Evolutionary conservation across 2,888 invertebrate genomes (phyloP).

Genomic region (Mythimna lalbum): DNA sequence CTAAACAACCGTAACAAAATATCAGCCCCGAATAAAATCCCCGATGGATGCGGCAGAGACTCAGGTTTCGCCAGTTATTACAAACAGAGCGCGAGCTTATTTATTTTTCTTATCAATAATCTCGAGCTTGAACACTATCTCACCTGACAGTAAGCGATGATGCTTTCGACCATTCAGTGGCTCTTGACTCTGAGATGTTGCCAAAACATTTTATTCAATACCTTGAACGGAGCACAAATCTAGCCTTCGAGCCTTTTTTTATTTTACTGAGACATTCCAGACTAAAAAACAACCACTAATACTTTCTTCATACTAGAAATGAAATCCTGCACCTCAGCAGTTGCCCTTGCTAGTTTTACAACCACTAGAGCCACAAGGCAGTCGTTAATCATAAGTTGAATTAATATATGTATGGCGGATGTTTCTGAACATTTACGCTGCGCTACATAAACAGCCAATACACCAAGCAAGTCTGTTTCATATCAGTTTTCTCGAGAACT

Average conservation of each 20-base stretch:
- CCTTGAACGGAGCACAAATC: not conserved
- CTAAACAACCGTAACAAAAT: no score
- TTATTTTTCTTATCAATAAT: no score
- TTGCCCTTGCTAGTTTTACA: no score
- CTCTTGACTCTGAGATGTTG: no score
- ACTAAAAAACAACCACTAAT: not conserved
- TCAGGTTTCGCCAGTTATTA: no score
- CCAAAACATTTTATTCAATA: no score
- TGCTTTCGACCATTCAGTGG: no score
- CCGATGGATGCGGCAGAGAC: no score
- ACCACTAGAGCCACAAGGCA: not conserved
- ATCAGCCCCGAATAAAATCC: no score
- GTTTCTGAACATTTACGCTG: not conserved
- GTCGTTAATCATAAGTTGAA: not conserved
- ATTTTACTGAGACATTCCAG: not conserved
- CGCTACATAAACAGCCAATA: not conserved
- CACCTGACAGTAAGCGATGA: no score
- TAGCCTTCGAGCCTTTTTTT: not conserved
- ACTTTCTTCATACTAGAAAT: not conserved
- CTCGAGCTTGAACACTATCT: no score
- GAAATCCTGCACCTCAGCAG: not conserved
- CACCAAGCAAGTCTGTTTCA: not conserved
- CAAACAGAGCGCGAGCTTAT: no score
- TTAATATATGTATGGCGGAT: not conserved
- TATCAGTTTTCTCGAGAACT: slow-evolving; percentile 1